These are phyloP conservation scores for Drosophila testacea DNA, from an alignment of 2,888 invertebrate genomes.

Conservation along the genomic window DNA sequence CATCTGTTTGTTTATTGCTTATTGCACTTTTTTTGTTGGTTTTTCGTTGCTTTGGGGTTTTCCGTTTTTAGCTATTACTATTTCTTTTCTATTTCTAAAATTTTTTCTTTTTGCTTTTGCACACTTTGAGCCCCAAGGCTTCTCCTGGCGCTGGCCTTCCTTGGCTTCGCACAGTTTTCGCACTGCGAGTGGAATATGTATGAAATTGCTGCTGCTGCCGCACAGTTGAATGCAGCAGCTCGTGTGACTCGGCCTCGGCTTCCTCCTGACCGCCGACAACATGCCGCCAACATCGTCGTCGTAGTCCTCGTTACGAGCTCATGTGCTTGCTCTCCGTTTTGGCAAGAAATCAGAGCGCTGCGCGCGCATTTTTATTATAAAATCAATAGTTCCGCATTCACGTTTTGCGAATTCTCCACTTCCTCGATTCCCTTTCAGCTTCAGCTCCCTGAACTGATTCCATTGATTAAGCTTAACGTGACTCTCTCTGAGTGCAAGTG, in stretches of 20 bases:
- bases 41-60: not conserved
- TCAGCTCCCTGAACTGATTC: constrained; percentile 19
- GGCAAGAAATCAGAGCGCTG: constrained; percentile 76
- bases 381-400: constrained; percentile 80
- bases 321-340: constrained; percentile 38
- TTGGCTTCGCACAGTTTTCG: constrained; percentile 60
- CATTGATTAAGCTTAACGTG: constrained; percentile 70
- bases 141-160: constrained; percentile 41
- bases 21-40: constrained; percentile 4
- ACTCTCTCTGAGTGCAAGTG: constrained; percentile 53
- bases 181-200: constrained; percentile 39
- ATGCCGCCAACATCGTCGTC: constrained; percentile 43
- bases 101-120: constrained; percentile 9
- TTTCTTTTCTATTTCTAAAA: constrained; percentile 29
- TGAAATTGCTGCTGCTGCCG: constrained; percentile 26
- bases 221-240: constrained; percentile 17
- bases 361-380: constrained; percentile 79
- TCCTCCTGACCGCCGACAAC: constrained; percentile 80
- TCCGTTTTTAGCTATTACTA: not conserved
- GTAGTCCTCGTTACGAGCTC: constrained; percentile 17
- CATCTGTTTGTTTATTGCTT: constrained; percentile 18
- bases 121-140: constrained; percentile 31
- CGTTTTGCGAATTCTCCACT: constrained; percentile 18
- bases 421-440: constrained; percentile 8
- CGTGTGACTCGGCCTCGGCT: constrained; percentile 36